Evolutionary conservation across 1,140 invertebrate species (phyloP), one percentile per base, ranked within the genome.

Genomic region (Drosophila pseudoananassae): DNA sequence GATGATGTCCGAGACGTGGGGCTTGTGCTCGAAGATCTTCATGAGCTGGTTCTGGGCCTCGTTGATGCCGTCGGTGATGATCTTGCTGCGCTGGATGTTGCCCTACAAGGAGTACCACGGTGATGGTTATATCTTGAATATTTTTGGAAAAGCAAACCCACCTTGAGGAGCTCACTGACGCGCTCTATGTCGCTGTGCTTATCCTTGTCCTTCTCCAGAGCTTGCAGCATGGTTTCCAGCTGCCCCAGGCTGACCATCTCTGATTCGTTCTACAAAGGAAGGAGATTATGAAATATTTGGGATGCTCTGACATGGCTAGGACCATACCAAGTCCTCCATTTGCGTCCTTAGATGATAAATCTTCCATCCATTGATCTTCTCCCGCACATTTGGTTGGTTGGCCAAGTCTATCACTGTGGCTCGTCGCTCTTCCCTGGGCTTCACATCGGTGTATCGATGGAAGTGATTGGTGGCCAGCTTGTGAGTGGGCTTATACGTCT

Each of bases 301-400:
- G 20, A 20, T 0, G 1, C 0, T 9, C 1, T 3, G 52, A 14
- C 50, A 36, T 12, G 14, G 38, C 5, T 14, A 7, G 27, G 12
- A n/a, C 88, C 78, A 92, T 92, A 98, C 97, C 92, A 98, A 92
- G 92, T 98, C 97, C 84, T 98, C 97, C 94, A 99, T 96, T 93
- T 98, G 97, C 25, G 97, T 95, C 12, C 95, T 96, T 51, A 99
- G 93, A 93, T 98, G 97, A 93, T 97, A 95, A 27, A 99, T 94
- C 93, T 99, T 99, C 98, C 98, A 99, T 9, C 98, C 98, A 90
- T 97, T 96, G n/a, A 97, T 94, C 92, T 97, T 98, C 76, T 97
- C 95, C 63, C 97, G 92, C 23, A 98, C 96, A 87, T 97, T 95
- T 78, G 96, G 96, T 90, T 98, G 97, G 92, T 96, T 96, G 1